These are phyloP conservation scores for Ecliptopera silaceata DNA, from an alignment of 2,888 invertebrate genomes.

Conservation along the genomic window DNA sequence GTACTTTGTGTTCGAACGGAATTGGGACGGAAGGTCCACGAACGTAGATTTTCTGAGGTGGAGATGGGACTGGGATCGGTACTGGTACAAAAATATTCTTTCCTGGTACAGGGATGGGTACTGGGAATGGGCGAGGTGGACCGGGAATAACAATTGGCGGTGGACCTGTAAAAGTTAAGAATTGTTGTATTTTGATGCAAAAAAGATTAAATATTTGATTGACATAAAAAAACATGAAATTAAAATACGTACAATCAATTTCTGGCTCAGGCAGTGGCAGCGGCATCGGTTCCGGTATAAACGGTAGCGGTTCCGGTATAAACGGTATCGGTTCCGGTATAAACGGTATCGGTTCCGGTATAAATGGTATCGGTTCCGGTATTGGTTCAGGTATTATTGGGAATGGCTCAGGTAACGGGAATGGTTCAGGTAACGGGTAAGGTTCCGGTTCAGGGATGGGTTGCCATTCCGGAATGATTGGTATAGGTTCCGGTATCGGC, in stretches of 20 bases:
- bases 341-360: conserved; percentile 1
- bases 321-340: conserved; percentile 10
- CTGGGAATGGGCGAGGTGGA: conserved; percentile 66
- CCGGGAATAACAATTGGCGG: conserved; percentile 64
- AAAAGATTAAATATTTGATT: too few relatives aligned
- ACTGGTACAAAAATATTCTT: conserved; percentile 50
- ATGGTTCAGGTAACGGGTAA: not conserved
- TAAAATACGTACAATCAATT: conserved; percentile 32
- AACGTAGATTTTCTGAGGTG: conserved; percentile 53
- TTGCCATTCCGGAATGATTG: too few relatives aligned
- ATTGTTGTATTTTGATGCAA: too few relatives aligned
- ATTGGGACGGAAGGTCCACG: conserved; percentile 51
- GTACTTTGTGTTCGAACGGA: conserved; percentile 51
- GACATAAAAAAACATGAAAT: too few relatives aligned
- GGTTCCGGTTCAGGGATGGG: conserved; percentile 14
- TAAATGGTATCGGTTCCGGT: conserved; percentile 15
- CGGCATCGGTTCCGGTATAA: conserved; percentile 15
- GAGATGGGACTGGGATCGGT: conserved; percentile 56
- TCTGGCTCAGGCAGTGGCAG: conserved; percentile 26
- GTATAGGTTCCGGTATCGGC: too few relatives aligned
- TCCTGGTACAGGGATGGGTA: conserved; percentile 65
- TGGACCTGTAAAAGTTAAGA: too few relatives aligned
- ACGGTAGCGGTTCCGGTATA: not conserved
- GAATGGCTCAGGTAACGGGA: too few relatives aligned
- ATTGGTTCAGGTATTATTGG: not conserved